Evolutionary conservation across 1,140 invertebrate genomes (phyloP).

Genomic region (Paramacrobiotus metropolitanus): DNA sequence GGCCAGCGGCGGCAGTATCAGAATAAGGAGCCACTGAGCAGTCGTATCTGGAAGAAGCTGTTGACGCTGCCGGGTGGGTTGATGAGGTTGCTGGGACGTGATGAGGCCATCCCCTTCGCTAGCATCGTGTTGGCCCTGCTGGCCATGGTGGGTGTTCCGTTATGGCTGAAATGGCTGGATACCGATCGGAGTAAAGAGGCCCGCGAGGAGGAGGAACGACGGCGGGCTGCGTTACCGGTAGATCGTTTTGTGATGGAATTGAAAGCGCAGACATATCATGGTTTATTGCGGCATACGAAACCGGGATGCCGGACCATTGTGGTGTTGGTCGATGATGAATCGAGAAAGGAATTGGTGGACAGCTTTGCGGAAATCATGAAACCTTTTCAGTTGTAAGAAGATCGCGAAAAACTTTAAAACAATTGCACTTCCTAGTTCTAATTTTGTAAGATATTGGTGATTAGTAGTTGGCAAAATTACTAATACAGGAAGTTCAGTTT

Average conservation of each 20-base stretch:
- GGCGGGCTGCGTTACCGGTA: conserved; percentile 15
- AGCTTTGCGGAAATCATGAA: conserved; percentile 77
- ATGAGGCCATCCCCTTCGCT: neutral
- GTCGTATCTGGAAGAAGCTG: neutral
- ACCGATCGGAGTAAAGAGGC: conserved; percentile 6
- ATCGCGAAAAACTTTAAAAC: too few species aligned
- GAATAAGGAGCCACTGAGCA: neutral
- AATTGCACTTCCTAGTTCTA: too few species aligned
- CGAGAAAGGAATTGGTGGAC: conserved; percentile 54
- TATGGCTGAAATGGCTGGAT: neutral
- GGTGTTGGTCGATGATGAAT: conserved; percentile 63
- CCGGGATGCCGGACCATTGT: conserved; percentile 83
- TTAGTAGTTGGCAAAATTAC: too few species aligned
- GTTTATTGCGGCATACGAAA: conserved; percentile 67
- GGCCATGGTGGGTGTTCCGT: neutral
- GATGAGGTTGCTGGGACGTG: neutral
- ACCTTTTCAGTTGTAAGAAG: too few species aligned
- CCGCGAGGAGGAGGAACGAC: conserved; percentile 13
- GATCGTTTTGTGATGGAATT: conserved; percentile 52
- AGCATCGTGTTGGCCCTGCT: neutral
- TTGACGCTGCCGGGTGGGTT: neutral
- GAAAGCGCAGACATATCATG: conserved; percentile 78
- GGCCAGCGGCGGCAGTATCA: neutral
- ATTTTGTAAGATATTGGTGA: too few species aligned
- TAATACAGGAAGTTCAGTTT: too few species aligned